Base-by-base conservation (phyloP, 2,888 invertebrate species). In the Marasmarcha lunaedactyla region DNA sequence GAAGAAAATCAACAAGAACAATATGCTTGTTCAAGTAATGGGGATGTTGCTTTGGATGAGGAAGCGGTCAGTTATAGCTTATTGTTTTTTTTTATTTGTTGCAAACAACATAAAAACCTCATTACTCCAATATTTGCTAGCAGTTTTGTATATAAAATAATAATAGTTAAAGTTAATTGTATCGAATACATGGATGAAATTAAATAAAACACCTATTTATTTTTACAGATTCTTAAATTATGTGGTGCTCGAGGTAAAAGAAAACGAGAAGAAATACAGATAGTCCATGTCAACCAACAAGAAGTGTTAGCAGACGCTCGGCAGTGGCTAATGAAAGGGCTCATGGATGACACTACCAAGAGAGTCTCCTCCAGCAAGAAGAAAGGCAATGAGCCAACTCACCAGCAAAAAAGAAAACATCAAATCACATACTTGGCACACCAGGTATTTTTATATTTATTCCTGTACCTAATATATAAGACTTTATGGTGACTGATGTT, bases 391-490 rank as follows among this genome's bases (percentile, higher is more conserved):
- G 85, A 64, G 50, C 90, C 91, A 1, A 87, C 89, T n/a, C 84
- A 83, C 7, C 88, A 88, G 49, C 92, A 93, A 40, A 88, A 89
- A 50, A 86, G 91, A 50, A 97, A 97, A 70, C 97, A 98, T 85
- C 97, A 98, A 84, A 97, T 98, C 53, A 97, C 97, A 1, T 97
- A 96, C 70, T 85, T 98, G 50, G 97, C 97, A 14, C 91, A 91
- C 67, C 89, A 89, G 85, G 89, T 89, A 54, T 6, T 20, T 20
- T 20, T 20, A 20, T 20, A 20, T 5, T 5, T 20, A 20, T 20
- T 20, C 7, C 20, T 20, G 20, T 20, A n/a, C n/a, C n/a, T n/a
- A n/a, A n/a, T n/a, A n/a, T 20, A 5, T 20, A 20, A 20, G 20
- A 20, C 20, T 20, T 20, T 20, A 3, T 20, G 7, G 20, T 20